Base-by-base conservation (phyloP, 2,888 invertebrate genomes). In the Asteroscopus sphinx region DNA sequence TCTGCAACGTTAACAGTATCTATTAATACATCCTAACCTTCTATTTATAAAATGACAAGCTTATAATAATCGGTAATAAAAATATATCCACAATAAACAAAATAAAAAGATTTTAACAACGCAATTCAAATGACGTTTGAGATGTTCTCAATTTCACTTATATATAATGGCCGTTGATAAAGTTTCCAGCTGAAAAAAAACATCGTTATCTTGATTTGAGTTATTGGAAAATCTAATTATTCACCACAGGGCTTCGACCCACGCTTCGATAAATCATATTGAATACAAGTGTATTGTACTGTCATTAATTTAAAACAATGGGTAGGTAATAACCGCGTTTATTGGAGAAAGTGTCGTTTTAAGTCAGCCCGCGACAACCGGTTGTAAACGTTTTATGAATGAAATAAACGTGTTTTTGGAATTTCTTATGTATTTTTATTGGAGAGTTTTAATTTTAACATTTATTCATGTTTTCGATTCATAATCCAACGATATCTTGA, bases 191-290 rank as follows among this genome's bases (percentile, higher is more conserved):
- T 1, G 16, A 58, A 55, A 64, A 63, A 65, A 61, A 44, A 40
- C 37, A 37, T 62, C 56, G 49, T 57, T 73, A 56, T 59, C 65
- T 59, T 46, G 60, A 68, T 70, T 68, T 48, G 52, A 42, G 26
- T 48, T 61, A 61, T 58, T 61, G 52, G 58, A 61, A 61, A 57
- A 65, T 53, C 21, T 52, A 45, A 61, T 68, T 62, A 67, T 69
- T 66, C 52, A 51, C 52, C 41, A 17, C 44, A 33, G 53, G 45
- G 48, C 15, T 36, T 35, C 39, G 33, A 44, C 53, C 57, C 52
- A 58, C 62, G 45, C 58, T 44, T n/a, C 40, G 36, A 56, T 56
- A 63, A 68, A 59, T 62, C 36, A 68, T 58, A 36, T 41, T 4
- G 37, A 60, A 51, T 51, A 44, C 26, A 39, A 57, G 33, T 41